Conservation (phyloP, 2,888 invertebrate species). For the Neoscelio sp. region DNA sequence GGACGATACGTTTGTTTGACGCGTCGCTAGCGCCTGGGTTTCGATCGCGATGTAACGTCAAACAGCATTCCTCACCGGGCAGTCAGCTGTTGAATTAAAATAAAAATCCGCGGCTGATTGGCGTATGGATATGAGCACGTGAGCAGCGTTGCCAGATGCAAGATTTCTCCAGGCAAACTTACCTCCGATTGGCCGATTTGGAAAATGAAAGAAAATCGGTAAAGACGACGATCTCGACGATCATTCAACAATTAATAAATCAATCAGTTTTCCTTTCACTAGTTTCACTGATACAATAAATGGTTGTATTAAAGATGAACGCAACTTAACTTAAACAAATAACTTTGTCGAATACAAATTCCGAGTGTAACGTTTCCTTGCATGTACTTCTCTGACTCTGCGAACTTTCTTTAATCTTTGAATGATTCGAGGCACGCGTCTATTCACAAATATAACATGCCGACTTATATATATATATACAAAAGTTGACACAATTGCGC, state of each 20-base stretch:
- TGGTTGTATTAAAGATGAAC: too few relatives aligned
- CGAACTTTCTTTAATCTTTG: too few relatives aligned
- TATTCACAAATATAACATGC: slow-evolving; percentile 43
- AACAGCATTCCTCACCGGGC: slow-evolving; percentile 61
- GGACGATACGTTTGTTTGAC: slow-evolving; percentile 48
- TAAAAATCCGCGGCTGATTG: slow-evolving; percentile 47
- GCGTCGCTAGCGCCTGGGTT: slow-evolving; percentile 56
- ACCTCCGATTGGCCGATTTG: slow-evolving; percentile 54
- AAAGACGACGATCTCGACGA: background rate
- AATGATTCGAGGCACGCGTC: slow-evolving; percentile 34
- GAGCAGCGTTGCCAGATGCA: slow-evolving; percentile 46
- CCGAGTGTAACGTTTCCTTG: background rate
- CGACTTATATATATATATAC: slow-evolving; percentile 45
- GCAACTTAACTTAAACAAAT: background rate
- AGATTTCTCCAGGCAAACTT: slow-evolving; percentile 62
- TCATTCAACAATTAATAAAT: background rate
- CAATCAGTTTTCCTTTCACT: slow-evolving; percentile 23
- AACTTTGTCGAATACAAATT: background rate
- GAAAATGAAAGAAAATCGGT: slow-evolving; percentile 54
- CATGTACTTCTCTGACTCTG: background rate
- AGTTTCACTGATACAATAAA: slow-evolving; percentile 29
- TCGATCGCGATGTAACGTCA: slow-evolving; percentile 36
- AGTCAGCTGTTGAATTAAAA: slow-evolving; percentile 63
- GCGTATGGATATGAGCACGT: slow-evolving; percentile 44
- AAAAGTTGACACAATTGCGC: slow-evolving; percentile 60